Percentiles rank a stretch among this genome's conserved stretches.
Evolutionary conservation across 2,113 vertebrate genomes (phyloP).

Genomic region (Sebastes fasciatus): DNA sequence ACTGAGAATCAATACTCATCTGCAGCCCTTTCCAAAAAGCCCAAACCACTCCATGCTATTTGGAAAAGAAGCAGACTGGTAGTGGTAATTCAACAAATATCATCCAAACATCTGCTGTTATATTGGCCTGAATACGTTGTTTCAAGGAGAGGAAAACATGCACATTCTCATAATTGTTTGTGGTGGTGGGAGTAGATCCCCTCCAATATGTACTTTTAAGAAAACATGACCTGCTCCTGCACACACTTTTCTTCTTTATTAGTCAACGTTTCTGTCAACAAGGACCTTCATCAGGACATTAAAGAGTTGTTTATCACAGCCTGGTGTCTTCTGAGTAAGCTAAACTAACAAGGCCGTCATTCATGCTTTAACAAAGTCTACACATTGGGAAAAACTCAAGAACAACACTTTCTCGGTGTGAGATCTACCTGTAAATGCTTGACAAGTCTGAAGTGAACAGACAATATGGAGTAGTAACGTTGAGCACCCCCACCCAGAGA

Average conservation of each 20-base stretch:
- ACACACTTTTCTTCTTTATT: no score
- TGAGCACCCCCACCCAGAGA: constrained; percentile 41
- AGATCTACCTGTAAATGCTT: background rate
- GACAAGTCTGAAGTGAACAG: constrained; percentile 17
- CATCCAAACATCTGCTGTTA: background rate
- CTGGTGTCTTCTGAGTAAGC: background rate
- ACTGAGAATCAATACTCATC: background rate
- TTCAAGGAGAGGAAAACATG: no score
- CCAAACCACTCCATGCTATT: background rate
- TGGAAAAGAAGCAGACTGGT: background rate
- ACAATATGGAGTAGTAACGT: constrained; percentile 50
- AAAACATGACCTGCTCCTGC: no score
- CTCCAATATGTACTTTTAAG: no score
- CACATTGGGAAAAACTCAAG: background rate
- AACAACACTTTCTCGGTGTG: background rate
- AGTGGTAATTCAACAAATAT: background rate
- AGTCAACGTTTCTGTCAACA: no score
- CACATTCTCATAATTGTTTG: no score
- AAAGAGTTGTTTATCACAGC: background rate
- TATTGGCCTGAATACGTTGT: background rate
- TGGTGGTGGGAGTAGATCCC: no score
- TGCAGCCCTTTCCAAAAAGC: background rate
- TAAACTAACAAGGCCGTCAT: background rate
- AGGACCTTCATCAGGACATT: no score
- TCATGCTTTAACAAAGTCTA: background rate